Base-by-base conservation (phyloP, 2,888 invertebrate species). In the Meganola albula region DNA sequence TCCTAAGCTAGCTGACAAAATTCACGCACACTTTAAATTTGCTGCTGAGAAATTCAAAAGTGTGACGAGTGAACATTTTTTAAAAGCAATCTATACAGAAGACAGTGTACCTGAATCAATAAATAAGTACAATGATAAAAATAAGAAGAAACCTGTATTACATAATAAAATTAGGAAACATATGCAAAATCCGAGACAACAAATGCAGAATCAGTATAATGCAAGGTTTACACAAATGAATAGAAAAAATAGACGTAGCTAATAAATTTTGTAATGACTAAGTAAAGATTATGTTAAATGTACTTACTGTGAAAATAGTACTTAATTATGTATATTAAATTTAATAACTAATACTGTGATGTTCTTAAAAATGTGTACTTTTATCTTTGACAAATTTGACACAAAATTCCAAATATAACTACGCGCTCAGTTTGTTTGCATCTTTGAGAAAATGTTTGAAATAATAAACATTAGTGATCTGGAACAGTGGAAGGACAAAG, bases 11-110 rank as follows among this genome's bases (percentile, higher is more conserved):
- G 47, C 49, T 0, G 24, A 21, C 0, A 58, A 34, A 33, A 44
- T 72, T 5, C 22, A 46, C 1, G 8, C 27, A 1, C 48, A 58
- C 26, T 45, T 73, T 11, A 38, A 48, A 30, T 46, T 53, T 24
- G 65, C 61, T 4, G 53, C 59, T 0, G 46, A 39, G 14, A 40
- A 46, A 26, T 70, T 56, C 42, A 47, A 55, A 4, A 49, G 51
- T 10, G 35, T 49, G 1, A 37, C 34, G 4, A 24, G 39, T 0
- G 31, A 44, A 8, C 36, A 41, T 16, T 66, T 64, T 30, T 38
- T 70, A 1, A 43, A 27, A 39, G 44, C 43, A 1, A 37, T 68
- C 11, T 44, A 56, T 1, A 58, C 40, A 2, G 22, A 37, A 10
- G 39, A 44, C 10, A 35, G n/a, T 12, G 4, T 18, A 12, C 9